Conservation (phyloP, 2,888 invertebrate genomes). For the Mactromeris polynyma region DNA sequence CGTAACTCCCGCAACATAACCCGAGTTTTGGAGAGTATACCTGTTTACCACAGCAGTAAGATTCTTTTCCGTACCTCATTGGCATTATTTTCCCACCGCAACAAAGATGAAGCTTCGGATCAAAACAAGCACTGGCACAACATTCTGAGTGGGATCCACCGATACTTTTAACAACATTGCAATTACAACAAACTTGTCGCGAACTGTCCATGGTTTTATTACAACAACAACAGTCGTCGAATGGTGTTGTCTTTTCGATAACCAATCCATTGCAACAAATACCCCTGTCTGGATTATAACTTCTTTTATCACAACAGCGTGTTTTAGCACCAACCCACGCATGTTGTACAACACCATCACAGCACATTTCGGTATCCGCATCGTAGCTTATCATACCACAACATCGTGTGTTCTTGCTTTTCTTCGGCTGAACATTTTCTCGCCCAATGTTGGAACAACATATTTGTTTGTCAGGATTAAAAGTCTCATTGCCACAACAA, state of each 20-base stretch:
- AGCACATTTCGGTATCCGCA: conserved; percentile 52
- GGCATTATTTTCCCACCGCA: conserved; percentile 28
- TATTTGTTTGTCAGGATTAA: conserved; percentile 51
- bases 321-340: conserved; percentile 52
- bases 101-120: conserved; percentile 29
- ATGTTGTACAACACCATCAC: conserved; percentile 56
- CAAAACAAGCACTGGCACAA: conserved; percentile 36
- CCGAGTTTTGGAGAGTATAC: conserved; percentile 33
- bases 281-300: conserved; percentile 57
- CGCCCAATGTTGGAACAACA: conserved; percentile 38
- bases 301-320: conserved; percentile 49
- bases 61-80: conserved; percentile 34
- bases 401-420: conserved; percentile 49
- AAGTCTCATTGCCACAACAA: conserved; percentile 51
- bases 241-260: conserved; percentile 49
- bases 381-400: conserved; percentile 48
- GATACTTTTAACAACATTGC: conserved; percentile 38
- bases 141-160: conserved; percentile 32
- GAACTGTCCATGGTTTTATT: conserved; percentile 51
- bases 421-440: conserved; percentile 50
- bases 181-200: conserved; percentile 50
- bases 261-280: conserved; percentile 51
- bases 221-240: conserved; percentile 59
- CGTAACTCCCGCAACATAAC: conserved; percentile 41
- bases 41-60: conserved; percentile 42